Evolutionary conservation across 2,797 vertebrate species (phyloP).

Genomic region (Malurus splendens): DNA sequence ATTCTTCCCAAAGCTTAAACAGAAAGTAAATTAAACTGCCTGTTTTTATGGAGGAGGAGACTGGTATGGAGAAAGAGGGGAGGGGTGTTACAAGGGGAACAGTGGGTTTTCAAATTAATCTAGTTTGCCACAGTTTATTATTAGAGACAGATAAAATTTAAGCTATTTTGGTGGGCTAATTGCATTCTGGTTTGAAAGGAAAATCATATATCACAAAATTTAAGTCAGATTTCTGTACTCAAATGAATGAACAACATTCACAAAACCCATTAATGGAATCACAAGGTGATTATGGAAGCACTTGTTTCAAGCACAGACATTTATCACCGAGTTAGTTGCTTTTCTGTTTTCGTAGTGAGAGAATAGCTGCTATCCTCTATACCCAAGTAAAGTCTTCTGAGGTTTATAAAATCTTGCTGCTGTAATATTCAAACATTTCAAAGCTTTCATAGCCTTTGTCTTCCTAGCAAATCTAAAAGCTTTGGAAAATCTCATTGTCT

Average conservation of each 20-base stretch:
- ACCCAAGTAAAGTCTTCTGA: not conserved
- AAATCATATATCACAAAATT: not conserved
- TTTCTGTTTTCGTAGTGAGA: not conserved
- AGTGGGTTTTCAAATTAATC: not conserved
- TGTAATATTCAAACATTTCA: not conserved
- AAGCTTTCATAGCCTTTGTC: not conserved
- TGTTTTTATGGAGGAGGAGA: not conserved
- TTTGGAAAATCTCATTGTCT: not conserved
- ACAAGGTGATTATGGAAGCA: not conserved
- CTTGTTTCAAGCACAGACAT: not conserved
- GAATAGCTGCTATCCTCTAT: not conserved
- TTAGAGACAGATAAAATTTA: not conserved
- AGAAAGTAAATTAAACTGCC: not conserved
- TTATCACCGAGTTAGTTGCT: not conserved
- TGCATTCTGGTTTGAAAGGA: not conserved
- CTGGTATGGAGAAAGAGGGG: not conserved
- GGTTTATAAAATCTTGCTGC: not conserved
- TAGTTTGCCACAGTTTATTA: not conserved
- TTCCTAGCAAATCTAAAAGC: not conserved
- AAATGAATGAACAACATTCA: not conserved
- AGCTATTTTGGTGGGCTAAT: not conserved
- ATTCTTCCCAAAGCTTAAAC: not conserved
- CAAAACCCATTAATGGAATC: not conserved
- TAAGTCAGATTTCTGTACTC: not conserved
- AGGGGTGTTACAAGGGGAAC: not conserved